Conservation (phyloP, 2,888 invertebrate species). For the Mesorhabditis sp. region DNA sequence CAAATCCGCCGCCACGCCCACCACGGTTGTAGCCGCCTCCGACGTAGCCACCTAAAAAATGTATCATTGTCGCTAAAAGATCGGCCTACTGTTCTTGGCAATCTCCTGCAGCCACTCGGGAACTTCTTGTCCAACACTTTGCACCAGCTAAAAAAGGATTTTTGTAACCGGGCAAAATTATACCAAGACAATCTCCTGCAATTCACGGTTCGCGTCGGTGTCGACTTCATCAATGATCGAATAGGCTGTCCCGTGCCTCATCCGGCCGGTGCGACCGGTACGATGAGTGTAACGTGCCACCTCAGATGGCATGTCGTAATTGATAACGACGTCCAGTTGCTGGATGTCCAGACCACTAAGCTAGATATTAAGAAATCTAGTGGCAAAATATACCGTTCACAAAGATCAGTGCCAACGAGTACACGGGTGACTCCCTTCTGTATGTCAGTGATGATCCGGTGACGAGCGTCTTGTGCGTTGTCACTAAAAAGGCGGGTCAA, state of each 20-base stretch:
- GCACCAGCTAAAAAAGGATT: background rate
- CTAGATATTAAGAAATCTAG: background rate
- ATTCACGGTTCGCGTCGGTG: slow-evolving; percentile 12
- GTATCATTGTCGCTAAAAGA: too few species aligned
- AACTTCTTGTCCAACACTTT: background rate
- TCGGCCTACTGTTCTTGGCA: background rate
- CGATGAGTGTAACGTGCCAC: slow-evolving; percentile 61
- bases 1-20: background rate
- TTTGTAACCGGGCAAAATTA: slow-evolving; percentile 3
- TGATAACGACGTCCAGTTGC: slow-evolving; percentile 65
- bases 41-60: slow-evolving; percentile 5
- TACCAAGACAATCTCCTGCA: slow-evolving; percentile 24
- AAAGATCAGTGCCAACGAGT: slow-evolving; percentile 89
- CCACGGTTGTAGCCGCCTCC: slow-evolving; percentile 8
- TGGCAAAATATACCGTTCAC: slow-evolving; percentile 68
- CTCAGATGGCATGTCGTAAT: slow-evolving; percentile 62
- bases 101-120: slow-evolving; percentile 2
- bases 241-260: slow-evolving; percentile 42
- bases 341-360: slow-evolving; percentile 78
- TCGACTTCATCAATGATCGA: slow-evolving; percentile 25
- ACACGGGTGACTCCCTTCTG: slow-evolving; percentile 66
- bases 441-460: slow-evolving; percentile 75
- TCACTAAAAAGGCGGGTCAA: slow-evolving; percentile 60
- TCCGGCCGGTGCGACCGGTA: slow-evolving; percentile 64
- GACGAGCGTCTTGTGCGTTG: slow-evolving; percentile 72